Evolutionary conservation across 2,113 vertebrate species (phyloP), one percentile per base, ranked within the genome.

Genomic region (human): DNA sequence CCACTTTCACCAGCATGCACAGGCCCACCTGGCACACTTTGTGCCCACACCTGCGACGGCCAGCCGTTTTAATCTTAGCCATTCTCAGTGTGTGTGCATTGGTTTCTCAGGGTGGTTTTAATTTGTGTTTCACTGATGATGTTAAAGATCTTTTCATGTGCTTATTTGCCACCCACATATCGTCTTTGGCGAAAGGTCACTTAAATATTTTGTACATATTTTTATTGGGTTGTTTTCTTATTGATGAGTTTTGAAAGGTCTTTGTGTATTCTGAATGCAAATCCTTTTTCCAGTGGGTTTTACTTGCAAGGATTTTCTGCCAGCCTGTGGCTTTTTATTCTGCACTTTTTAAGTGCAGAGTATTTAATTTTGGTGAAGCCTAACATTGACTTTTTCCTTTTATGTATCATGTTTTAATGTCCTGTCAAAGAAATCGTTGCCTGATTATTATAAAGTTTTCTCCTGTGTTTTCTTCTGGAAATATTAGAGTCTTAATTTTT

Each of bases 1-100:
- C 18, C 40, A 84, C 40, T 32, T 35, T 25, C n/a, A 61, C 38
- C 8, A 18, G 25, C 25, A 83, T 11, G 11, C 3, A 23, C 1
- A 40, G 32, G 57, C 11, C 5, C 16, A 7, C 5, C 9, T 35
- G 17, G 4, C 59, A 35, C 40, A 5, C 17, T 48, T 38, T 43
- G 8, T 9, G 55, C 16, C 59, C 23, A 30, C 0, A 5, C 45
- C 2, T 12, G 35, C 3, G 8, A 40, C 2, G 23, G 27, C 40
- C 81, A 13, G 27, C 22, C 6, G 0, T 82, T 61, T 30, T 6
- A 40, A 30, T 17, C 40, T 27, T 7, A 45, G 40, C 57, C 22
- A 0, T 32, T 22, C 25, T 30, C 3, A 0, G 35, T 2, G 8
- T 61, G 45, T 4, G 25, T 4, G 27, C 22, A 5, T 5, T 32